A percentile compares a stretch with the other conserved stretches of the same genome.
Conservation (phyloP, 2,888 invertebrate genomes). For the Tuberolachnus salignus region DNA sequence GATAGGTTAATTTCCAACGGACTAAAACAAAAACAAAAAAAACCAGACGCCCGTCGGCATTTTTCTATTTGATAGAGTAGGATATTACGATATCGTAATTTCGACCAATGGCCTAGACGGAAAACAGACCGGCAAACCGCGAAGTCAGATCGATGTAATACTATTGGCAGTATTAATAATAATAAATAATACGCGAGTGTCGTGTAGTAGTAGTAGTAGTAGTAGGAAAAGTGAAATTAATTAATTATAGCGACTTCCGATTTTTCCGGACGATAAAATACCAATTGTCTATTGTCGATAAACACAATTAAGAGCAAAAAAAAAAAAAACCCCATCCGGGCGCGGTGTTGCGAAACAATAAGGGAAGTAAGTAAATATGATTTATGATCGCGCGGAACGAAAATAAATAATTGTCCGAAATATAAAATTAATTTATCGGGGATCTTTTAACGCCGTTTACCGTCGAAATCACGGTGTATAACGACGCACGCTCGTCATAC, state of each 20-base stretch:
- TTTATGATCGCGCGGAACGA: no score
- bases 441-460: background rate
- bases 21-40: no score
- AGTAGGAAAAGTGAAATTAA: background rate
- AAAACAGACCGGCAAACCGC: background rate
- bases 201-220: background rate
- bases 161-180: no score
- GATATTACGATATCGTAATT: conserved; percentile 1
- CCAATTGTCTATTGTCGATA: background rate
- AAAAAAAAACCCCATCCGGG: no score
- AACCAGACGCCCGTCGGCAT: background rate
- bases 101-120: background rate
- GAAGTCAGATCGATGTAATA: background rate
- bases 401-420: no score
- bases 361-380: no score
- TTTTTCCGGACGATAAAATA: background rate
- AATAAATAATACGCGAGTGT: no score
- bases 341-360: no score
- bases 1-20: background rate
- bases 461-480: background rate
- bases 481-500: no score
- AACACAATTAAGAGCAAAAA: background rate
- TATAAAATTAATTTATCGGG: no score
- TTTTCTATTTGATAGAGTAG: background rate
- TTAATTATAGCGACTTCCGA: background rate